These are phyloP conservation scores for Galerucella nymphaeae DNA, from an alignment of 2,888 invertebrate genomes.

Conservation along the genomic window DNA sequence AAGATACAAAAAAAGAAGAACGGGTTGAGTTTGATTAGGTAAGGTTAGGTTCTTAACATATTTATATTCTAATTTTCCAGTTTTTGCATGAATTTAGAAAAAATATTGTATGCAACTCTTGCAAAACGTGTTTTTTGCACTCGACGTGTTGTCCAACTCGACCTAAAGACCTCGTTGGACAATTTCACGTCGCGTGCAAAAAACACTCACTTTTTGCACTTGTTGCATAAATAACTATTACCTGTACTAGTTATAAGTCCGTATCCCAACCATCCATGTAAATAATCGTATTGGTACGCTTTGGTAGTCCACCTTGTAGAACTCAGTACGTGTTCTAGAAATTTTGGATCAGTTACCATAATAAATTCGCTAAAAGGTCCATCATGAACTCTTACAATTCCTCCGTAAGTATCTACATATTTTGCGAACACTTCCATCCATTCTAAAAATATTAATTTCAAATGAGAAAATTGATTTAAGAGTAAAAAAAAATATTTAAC, in stretches of 20 bases:
- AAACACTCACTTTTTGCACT: too few relatives aligned
- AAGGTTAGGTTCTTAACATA: too few relatives aligned
- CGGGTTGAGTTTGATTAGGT: too few relatives aligned
- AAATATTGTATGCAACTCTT: too few relatives aligned
- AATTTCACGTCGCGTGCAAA: too few relatives aligned
- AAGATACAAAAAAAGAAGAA: too few relatives aligned
- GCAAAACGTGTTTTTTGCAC: too few relatives aligned
- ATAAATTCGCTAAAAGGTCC: constrained; percentile 29
- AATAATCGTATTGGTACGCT: constrained; percentile 27
- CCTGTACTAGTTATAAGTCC: constrained; percentile 38
- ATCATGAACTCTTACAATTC: constrained; percentile 19
- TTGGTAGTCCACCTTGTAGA: constrained; percentile 32
- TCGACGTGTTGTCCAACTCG: too few relatives aligned
- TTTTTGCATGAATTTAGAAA: too few relatives aligned
- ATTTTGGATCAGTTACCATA: constrained; percentile 22
- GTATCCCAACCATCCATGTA: constrained; percentile 33
- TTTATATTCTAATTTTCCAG: too few relatives aligned
- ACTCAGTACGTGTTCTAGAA: constrained; percentile 30
- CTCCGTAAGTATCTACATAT: constrained; percentile 25
- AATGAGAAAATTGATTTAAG: neutral
- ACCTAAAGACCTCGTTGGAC: too few relatives aligned
- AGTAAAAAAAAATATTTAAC: neutral
- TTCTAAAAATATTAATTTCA: constrained; percentile 23
- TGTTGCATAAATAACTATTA: too few relatives aligned
- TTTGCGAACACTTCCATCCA: constrained; percentile 21